Percentiles rank a stretch among this genome's conserved stretches.
Conservation (phyloP, 1,140 invertebrate species). For the Ips typographus region DNA sequence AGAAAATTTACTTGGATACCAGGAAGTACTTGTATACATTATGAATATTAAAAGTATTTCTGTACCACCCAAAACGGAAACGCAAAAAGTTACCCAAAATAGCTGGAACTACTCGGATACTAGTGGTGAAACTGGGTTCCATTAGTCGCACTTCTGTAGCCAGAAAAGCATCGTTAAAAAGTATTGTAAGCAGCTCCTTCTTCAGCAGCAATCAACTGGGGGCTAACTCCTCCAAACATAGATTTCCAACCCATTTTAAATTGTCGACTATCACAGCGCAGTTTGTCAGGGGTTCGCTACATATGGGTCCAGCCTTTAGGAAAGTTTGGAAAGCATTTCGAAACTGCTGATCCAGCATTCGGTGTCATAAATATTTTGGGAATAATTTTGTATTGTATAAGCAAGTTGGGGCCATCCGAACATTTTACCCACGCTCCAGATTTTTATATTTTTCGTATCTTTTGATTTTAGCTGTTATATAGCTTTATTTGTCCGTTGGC, state of each 20-base stretch:
- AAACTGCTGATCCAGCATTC: conserved; percentile 43
- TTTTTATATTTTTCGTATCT: no score
- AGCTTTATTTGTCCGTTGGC: conserved; percentile 35
- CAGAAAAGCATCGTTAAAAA: conserved; percentile 84
- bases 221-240: no score
- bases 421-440: no score
- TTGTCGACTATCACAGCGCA: conserved; percentile 70
- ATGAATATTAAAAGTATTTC: not conserved
- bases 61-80: not conserved
- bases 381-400: conserved; percentile 36
- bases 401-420: no score
- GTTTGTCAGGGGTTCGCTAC: conserved; percentile 49
- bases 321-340: conserved; percentile 46
- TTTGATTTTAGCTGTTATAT: conserved; percentile 47
- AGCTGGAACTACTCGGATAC: conserved; percentile 88
- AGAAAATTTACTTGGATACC: conserved; percentile 4
- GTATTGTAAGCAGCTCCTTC: conserved; percentile 72
- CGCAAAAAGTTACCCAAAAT: conserved; percentile 76
- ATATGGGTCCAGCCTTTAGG: conserved; percentile 48
- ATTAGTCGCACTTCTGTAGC: conserved; percentile 88
- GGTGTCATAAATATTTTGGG: conserved; percentile 42
- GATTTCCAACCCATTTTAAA: conserved; percentile 93
- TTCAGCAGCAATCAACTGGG: no score
- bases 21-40: not conserved
- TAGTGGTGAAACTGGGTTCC: conserved; percentile 96